phyloP scores from a whole-genome alignment of 2,113 vertebrate species.

The Puma concolor region DNA sequence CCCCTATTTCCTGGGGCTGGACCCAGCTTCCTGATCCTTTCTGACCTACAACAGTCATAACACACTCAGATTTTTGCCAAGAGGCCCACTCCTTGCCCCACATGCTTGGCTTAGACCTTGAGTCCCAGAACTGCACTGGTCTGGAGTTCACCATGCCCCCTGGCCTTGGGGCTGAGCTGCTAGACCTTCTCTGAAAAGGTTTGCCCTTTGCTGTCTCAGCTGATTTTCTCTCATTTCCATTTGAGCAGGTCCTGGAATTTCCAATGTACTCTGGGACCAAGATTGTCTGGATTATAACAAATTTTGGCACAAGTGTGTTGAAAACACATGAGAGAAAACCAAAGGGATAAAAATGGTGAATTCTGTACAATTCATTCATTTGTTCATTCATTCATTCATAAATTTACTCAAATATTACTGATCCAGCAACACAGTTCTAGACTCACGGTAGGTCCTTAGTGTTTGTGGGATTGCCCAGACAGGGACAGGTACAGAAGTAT shows the following conservation, averaged over 20 bases:
- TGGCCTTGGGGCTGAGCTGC: not conserved
- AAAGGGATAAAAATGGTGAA: not conserved
- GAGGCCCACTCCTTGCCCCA: not conserved
- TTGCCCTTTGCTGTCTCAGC: not conserved
- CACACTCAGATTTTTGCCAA: not conserved
- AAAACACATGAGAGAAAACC: not conserved
- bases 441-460: not conserved
- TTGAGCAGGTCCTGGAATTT: not conserved
- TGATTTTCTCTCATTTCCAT: not conserved
- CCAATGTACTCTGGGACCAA: not conserved
- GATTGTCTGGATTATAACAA: not conserved
- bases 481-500: not conserved
- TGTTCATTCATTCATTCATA: constrained; percentile 7
- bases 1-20: not conserved
- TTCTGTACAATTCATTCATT: not conserved
- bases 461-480: not conserved
- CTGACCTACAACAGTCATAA: not conserved
- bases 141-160: not conserved
- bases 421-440: not conserved
- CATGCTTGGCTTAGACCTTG: not conserved
- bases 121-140: not conserved
- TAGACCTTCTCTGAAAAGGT: not conserved
- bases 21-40: not conserved
- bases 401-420: not conserved
- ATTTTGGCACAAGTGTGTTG: not conserved